Base-by-base conservation (phyloP, 2,797 vertebrate genomes). In the Neopelma chrysocephalum region DNA sequence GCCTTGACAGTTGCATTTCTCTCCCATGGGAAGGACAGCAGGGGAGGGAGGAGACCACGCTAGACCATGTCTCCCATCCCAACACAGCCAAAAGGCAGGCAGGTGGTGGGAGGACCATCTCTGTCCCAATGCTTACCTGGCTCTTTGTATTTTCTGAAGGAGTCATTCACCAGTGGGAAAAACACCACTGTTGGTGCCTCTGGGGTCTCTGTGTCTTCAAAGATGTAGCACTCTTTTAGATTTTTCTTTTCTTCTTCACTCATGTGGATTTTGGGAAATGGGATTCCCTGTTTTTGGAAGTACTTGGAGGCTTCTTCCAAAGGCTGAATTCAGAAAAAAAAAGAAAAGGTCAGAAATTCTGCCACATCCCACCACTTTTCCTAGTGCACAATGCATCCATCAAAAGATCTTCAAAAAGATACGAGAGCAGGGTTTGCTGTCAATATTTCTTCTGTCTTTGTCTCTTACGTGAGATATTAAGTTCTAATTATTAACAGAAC, bases 141-240 rank as follows among this genome's bases (percentile, higher is more conserved):
- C 17, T 96, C 96, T 95, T 98, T 98, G 96, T 98, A 98, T 65
- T 98, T 92, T 84, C 96, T 98, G 96, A 98, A 99, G 36, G 98
- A 97, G 87, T 97, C 91, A 34, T 98, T 98, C 96, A 98, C 98
- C 31, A 99, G 97, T 0, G 98, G 98, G 85, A 99, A 98, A 95
- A 99, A 98, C 62, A 98, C 61, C 81, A 99, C 98, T 1, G 95
- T 97, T 0, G 98, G 99, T 4, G 98, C 97, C 6, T 93, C 88
- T 3, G 97, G 96, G 60, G 88, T 97, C 1, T 98, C 96, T 34
- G 97, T 42, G 22, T 98, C 96, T 89, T 97, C 79, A 23, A 99
- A 98, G 90, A 98, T 57, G 64, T 99, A 99, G 56, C 98, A 98
- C 78, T 99, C 99, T 83, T 97, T 98, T 51, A 98, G 81, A 5